Conservation (phyloP, 2,888 invertebrate genomes). For the Scaptomyza cyrtandrae region DNA sequence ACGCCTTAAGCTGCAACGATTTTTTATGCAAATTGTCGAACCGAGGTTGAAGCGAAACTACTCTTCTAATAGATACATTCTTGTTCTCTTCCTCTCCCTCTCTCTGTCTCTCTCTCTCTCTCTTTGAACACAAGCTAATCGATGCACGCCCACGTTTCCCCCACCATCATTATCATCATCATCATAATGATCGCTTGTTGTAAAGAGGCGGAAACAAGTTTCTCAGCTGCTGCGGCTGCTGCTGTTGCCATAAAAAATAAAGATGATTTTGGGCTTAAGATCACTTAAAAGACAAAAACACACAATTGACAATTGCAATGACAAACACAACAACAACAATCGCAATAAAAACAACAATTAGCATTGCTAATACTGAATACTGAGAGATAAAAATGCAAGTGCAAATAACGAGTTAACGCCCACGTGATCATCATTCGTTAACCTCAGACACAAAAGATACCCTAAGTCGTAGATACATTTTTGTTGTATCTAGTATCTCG, state of each 20-base stretch:
- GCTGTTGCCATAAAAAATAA: slow-evolving; percentile 67
- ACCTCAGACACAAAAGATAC: slow-evolving; percentile 17
- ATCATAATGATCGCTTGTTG: slow-evolving; percentile 13
- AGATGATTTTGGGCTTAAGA: slow-evolving; percentile 72
- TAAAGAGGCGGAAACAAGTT: slow-evolving; percentile 62
- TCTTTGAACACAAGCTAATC: slow-evolving; percentile 60
- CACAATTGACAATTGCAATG: slow-evolving; percentile 56
- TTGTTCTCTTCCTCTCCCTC: slow-evolving; percentile 16
- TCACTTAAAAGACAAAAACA: slow-evolving; percentile 53
- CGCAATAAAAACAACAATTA: slow-evolving; percentile 55
- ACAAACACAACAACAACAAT: slow-evolving; percentile 2
- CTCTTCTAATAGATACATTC: slow-evolving; percentile 61
- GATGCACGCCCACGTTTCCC: slow-evolving; percentile 76
- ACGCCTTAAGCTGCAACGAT: slow-evolving; percentile 36
- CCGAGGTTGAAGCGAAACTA: slow-evolving; percentile 24
- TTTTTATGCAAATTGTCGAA: slow-evolving; percentile 40
- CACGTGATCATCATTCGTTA: slow-evolving; percentile 36
- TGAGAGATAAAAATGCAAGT: slow-evolving; percentile 52
- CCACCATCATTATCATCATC: slow-evolving; percentile 24
- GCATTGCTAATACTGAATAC: slow-evolving; percentile 71
- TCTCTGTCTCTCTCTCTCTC: slow-evolving; percentile 17
- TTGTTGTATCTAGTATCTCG: slow-evolving; percentile 34
- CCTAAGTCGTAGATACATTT: slow-evolving; percentile 55
- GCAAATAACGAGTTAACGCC: slow-evolving; percentile 46
- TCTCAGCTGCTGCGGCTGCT: slow-evolving; percentile 29